Conservation (phyloP, 2,888 invertebrate genomes). For the Cabera pusaria region DNA sequence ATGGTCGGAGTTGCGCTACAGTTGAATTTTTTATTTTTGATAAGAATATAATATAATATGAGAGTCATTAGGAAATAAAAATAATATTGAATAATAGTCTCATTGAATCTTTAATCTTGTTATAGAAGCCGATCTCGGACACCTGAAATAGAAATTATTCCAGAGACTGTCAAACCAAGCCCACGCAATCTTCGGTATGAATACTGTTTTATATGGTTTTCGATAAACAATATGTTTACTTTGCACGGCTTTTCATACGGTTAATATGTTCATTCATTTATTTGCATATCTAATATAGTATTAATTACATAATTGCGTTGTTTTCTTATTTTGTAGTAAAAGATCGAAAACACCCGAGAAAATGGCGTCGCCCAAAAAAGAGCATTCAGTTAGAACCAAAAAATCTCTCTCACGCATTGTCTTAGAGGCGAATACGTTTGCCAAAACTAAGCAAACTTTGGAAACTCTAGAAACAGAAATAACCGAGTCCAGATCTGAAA, state of each 20-base stretch:
- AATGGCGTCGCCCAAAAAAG: constrained; percentile 60
- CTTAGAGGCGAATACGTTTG: constrained; percentile 69
- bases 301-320: neutral
- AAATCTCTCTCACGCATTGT: constrained; percentile 71
- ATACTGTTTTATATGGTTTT: neutral
- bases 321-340: constrained; percentile 8
- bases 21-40: no score
- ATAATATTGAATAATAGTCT: no score
- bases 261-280: no score
- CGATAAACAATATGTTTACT: neutral
- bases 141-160: constrained; percentile 16
- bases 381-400: constrained; percentile 50
- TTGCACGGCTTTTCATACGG: neutral
- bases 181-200: constrained; percentile 13
- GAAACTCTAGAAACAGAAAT: constrained; percentile 48
- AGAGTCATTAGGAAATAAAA: no score
- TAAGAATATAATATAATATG: no score
- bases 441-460: constrained; percentile 57
- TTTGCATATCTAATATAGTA: neutral
- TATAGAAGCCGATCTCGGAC: constrained; percentile 16
- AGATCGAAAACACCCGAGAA: constrained; percentile 70
- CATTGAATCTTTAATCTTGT: no score
- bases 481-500: constrained; percentile 40
- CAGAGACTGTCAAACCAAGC: constrained; percentile 4
- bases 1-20: no score